Percentiles rank a stretch among this genome's conserved stretches.
phyloP scores from a whole-genome alignment of 2,888 invertebrate genomes.

The Caenorhabditis doughertyi region DNA sequence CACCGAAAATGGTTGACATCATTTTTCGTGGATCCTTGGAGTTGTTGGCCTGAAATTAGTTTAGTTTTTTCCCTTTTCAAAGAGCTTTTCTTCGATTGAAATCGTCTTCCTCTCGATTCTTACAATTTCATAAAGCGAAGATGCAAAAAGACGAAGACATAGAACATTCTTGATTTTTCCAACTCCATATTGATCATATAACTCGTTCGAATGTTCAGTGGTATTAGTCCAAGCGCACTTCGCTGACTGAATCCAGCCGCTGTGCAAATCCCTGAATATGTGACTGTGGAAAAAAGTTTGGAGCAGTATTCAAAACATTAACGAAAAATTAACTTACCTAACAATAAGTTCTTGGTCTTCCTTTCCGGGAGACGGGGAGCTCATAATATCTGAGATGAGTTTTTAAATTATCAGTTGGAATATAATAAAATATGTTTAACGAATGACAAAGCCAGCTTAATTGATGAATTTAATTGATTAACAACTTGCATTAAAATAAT shows the following conservation, averaged over 20 bases:
- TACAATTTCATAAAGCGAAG: constrained; percentile 41
- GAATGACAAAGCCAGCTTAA: background rate
- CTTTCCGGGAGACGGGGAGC: background rate
- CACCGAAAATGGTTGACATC: constrained; percentile 30
- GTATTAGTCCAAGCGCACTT: constrained; percentile 9
- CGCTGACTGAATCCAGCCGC: background rate
- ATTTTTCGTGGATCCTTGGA: constrained; percentile 11
- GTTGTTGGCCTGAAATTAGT: constrained; percentile 17
- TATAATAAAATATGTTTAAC: background rate
- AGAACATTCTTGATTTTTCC: constrained; percentile 24
- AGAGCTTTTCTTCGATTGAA: too few relatives aligned
- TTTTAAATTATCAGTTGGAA: background rate
- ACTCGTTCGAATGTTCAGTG: constrained; percentile 4
- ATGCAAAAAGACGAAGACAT: constrained; percentile 31
- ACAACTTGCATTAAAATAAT: background rate
- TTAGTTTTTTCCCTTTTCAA: too few relatives aligned
- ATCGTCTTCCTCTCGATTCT: background rate
- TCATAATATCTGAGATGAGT: background rate
- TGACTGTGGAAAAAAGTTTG: background rate
- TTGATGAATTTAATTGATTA: background rate
- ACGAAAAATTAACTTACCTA: background rate
- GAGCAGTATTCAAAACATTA: background rate
- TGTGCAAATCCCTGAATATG: constrained; percentile 6
- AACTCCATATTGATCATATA: constrained; percentile 20
- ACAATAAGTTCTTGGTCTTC: background rate